Evolutionary conservation across 2,888 invertebrate species (phyloP).

Genomic region (Busseola fusca): DNA sequence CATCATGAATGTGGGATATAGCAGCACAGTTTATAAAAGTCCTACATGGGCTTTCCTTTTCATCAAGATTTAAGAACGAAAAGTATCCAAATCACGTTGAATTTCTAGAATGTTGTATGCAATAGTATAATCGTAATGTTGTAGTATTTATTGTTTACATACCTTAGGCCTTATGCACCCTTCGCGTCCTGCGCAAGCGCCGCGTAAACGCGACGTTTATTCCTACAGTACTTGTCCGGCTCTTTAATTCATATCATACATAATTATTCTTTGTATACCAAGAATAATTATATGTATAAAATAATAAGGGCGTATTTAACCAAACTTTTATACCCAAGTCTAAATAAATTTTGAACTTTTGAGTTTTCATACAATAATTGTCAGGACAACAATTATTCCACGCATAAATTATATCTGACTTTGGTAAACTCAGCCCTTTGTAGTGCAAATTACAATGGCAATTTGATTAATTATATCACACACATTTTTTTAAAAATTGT

Average conservation of each 20-base stretch:
- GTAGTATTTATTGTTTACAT: background rate
- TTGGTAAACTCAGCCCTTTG: too few species aligned
- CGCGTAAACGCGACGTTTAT: background rate
- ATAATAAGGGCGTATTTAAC: background rate
- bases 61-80: background rate
- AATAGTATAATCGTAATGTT: background rate
- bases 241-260: background rate
- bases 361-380: background rate
- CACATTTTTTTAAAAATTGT: background rate
- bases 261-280: background rate
- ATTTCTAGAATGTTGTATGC: background rate
- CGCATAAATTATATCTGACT: too few species aligned
- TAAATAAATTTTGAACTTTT: background rate
- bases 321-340: background rate
- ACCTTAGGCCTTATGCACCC: background rate
- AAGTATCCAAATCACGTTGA: background rate
- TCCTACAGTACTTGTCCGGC: background rate
- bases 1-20: background rate
- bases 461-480: slow-evolving; percentile 13
- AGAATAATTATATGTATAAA: background rate
- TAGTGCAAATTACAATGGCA: background rate
- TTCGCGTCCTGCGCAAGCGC: background rate
- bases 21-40: background rate
- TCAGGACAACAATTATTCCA: background rate
- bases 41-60: background rate